phyloP scores from a whole-genome alignment of 2,888 invertebrate species.

The Eupsilia transversa region DNA sequence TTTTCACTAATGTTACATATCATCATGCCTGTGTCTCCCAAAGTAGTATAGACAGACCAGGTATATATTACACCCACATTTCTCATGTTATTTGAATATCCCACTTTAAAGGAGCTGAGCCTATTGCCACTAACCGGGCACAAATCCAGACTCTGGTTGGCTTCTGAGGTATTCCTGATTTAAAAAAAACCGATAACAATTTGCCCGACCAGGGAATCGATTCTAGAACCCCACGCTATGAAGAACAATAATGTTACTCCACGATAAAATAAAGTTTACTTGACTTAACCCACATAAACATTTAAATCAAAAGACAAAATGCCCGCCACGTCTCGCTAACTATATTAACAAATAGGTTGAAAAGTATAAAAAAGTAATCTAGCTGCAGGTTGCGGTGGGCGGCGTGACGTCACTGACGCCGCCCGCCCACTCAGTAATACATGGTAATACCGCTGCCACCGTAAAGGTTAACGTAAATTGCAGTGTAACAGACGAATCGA shows the following conservation, averaged over 20 bases:
- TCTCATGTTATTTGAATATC: neutral
- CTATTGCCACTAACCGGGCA: neutral
- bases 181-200: too few species aligned
- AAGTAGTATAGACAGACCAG: neutral
- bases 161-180: neutral
- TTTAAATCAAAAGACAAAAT: slow-evolving; percentile 33
- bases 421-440: slow-evolving; percentile 59
- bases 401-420: slow-evolving; percentile 66
- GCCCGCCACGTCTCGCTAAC: slow-evolving; percentile 15
- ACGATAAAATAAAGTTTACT: neutral
- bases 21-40: neutral
- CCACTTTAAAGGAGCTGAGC: neutral
- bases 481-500: neutral
- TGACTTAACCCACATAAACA: slow-evolving; percentile 18
- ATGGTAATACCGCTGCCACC: slow-evolving; percentile 37
- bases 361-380: slow-evolving; percentile 67
- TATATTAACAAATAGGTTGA: slow-evolving; percentile 60
- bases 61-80: neutral
- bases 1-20: neutral
- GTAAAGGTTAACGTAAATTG: slow-evolving; percentile 36
- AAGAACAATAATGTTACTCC: neutral
- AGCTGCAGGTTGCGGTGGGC: slow-evolving; percentile 68
- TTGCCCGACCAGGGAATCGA: too few species aligned
- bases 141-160: too few species aligned
- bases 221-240: neutral